Percentiles rank a stretch among this genome's conserved stretches.
These are phyloP conservation scores for Embidobia sp. DNA, from an alignment of 2,888 invertebrate genomes.

Conservation along the genomic window DNA sequence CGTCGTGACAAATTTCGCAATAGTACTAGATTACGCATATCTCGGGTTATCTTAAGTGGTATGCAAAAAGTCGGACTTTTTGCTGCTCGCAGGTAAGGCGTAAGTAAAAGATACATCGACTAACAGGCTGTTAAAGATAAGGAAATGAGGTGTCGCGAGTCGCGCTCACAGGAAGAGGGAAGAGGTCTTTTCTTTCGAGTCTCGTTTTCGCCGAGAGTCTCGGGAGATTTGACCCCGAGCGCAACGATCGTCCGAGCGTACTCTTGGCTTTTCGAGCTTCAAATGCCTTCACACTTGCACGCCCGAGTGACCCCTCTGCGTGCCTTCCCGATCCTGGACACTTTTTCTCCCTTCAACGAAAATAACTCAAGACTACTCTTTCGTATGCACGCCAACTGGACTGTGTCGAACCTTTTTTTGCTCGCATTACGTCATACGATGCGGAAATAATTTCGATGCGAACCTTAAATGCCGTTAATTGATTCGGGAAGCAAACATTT, in stretches of 20 bases:
- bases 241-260: constrained; percentile 62
- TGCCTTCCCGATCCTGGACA: constrained; percentile 54
- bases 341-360: constrained; percentile 54
- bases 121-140: constrained; percentile 82
- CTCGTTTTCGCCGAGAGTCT: constrained; percentile 35
- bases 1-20: not conserved
- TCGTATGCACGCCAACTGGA: constrained; percentile 63
- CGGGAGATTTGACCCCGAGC: constrained; percentile 71
- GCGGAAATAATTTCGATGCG: constrained; percentile 32
- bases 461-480: constrained; percentile 31
- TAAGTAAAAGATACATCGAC: constrained; percentile 59
- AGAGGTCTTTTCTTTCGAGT: constrained; percentile 54
- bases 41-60: not conserved
- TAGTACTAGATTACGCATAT: not conserved
- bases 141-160: constrained; percentile 81
- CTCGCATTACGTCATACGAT: constrained; percentile 28
- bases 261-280: constrained; percentile 66
- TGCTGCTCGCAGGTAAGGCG: not conserved
- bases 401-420: constrained; percentile 58
- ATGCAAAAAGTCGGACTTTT: constrained; percentile 2
- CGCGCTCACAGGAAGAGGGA: constrained; percentile 65
- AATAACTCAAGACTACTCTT: constrained; percentile 65
- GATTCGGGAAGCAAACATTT: not conserved
- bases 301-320: constrained; percentile 74
- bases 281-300: constrained; percentile 80